Evolutionary conservation across 2,888 invertebrate species (phyloP), one percentile per base, ranked within the genome.

Genomic region (Thecophora atra): DNA sequence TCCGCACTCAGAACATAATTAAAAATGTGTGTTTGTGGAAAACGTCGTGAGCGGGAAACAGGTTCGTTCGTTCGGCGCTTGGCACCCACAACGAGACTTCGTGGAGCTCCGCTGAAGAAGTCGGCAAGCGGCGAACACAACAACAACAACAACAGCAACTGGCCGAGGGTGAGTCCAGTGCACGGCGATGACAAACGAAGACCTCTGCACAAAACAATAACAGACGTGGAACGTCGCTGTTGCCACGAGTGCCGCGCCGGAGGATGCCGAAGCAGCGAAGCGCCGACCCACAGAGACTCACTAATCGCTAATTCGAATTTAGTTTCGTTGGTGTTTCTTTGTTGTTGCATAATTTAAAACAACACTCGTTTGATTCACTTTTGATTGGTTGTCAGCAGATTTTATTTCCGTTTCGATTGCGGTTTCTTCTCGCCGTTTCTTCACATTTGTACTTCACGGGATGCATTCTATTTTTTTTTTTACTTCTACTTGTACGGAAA

Each of bases 391-490:
- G 54, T 54, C 24, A 24, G 54, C 54, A 15, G 17, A 58, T 58
- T 47, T n/a, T n/a, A 47, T n/a, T 47, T 47, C 47, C 47, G 17
- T 47, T n/a, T 47, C 5, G 37, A 2, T 37, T 6, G 37, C 11
- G 6, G 37, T 11, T 37, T 8, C 37, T 37, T 37, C 11, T 37
- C 7, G 37, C 24, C 5, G 7, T 51, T 65, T 51, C 26, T 21
- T 26, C 42, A 26, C 47, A 26, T 13, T 19, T 37, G 24, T 51
- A n/a, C 0, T 42, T 24, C 13, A 15, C 5, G 17, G 15, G 24
- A 65, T 17, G 51, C 52, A 66, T 52, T 66, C 37, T 52, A n/a
- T 19, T 15, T 15, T 52, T n/a, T 66, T 63, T 52, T 30, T 11
- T n/a, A 13, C 7, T 65, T 56, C n/a, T 26, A 15, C 21, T 63